phyloP scores from a whole-genome alignment of 2,797 vertebrate genomes.

The Neomorphus geoffroyi region DNA sequence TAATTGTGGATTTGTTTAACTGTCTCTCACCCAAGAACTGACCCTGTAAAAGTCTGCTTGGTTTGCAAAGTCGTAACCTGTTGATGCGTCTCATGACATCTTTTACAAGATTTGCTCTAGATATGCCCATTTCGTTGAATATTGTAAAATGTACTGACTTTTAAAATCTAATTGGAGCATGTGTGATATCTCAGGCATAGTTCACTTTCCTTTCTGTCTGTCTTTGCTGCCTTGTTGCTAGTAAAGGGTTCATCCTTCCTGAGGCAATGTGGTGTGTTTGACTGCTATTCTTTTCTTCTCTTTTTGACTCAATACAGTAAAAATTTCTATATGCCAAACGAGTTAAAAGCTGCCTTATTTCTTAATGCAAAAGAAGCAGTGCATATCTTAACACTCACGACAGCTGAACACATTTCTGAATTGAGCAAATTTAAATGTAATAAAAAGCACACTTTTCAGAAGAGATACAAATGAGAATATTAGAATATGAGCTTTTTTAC shows the following conservation, averaged over 20 bases:
- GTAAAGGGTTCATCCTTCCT: neutral
- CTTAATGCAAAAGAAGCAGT: conserved; percentile 9
- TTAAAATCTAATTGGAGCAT: neutral
- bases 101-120: neutral
- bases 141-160: neutral
- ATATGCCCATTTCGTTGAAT: neutral
- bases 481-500: neutral
- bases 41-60: neutral
- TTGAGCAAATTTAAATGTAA: conserved; percentile 29
- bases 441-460: conserved; percentile 7
- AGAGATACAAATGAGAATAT: conserved; percentile 21
- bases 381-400: conserved; percentile 10
- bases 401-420: neutral
- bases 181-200: neutral
- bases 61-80: neutral
- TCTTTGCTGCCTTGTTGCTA: neutral
- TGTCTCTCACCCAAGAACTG: neutral
- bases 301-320: neutral
- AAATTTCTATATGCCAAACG: neutral
- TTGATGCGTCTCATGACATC: neutral
- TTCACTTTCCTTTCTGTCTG: conserved; percentile 13
- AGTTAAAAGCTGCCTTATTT: conserved; percentile 34
- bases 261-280: neutral
- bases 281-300: neutral
- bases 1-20: conserved; percentile 8